phyloP scores from a whole-genome alignment of 1,140 invertebrate species.

The Macrobrachium nipponense region DNA sequence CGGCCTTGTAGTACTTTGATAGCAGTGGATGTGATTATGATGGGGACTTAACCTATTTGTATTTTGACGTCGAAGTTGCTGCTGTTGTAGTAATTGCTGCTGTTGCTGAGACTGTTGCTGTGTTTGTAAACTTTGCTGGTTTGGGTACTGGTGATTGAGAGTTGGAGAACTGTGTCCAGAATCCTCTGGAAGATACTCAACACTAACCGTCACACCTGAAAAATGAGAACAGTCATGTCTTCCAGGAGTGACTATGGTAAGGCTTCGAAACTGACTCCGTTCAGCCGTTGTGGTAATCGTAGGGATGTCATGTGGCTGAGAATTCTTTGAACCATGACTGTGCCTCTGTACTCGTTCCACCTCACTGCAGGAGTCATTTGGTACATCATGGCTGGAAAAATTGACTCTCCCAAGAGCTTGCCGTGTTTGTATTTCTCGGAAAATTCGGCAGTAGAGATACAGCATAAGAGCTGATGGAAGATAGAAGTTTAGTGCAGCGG shows the following conservation, averaged over 20 bases:
- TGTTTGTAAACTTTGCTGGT: background rate
- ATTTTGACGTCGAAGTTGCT: background rate
- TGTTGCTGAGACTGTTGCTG: background rate
- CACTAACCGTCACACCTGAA: slow-evolving; percentile 41
- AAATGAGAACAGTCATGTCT: slow-evolving; percentile 45
- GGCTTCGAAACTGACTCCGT: slow-evolving; percentile 35
- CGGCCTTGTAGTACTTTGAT: slow-evolving; percentile 29
- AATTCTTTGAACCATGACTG: too few species aligned
- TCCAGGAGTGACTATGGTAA: slow-evolving; percentile 41
- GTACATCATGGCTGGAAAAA: slow-evolving; percentile 34
- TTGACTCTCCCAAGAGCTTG: slow-evolving; percentile 42
- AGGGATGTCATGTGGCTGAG: background rate
- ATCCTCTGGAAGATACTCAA: slow-evolving; percentile 48
- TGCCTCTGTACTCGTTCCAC: background rate
- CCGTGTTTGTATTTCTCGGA: slow-evolving; percentile 58
- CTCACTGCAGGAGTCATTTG: slow-evolving; percentile 51
- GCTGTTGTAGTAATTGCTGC: background rate
- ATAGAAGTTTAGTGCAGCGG: slow-evolving; percentile 74
- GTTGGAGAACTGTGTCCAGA: slow-evolving; percentile 23
- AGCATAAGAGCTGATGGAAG: slow-evolving; percentile 73
- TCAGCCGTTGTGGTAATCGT: background rate
- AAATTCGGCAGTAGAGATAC: slow-evolving; percentile 69
- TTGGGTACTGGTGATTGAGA: background rate
- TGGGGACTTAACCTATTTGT: slow-evolving; percentile 24
- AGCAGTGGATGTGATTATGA: slow-evolving; percentile 50